A percentile compares a stretch with the other conserved stretches of the same genome.
These are phyloP conservation scores for Pachyseris speciosa DNA, from an alignment of 64 coral and sea anemone species.

Conservation along the genomic window DNA sequence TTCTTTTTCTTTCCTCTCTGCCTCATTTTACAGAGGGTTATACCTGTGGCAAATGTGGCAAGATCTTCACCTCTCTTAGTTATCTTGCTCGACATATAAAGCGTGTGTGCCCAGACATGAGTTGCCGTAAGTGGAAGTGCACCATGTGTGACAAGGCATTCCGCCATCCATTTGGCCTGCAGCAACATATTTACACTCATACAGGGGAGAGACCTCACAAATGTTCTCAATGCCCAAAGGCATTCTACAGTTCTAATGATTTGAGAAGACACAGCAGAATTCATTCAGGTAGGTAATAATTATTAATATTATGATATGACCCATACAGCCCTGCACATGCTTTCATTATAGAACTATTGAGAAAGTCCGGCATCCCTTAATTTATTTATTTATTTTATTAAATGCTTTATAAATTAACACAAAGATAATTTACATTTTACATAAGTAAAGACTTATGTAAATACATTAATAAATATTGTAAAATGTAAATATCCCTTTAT, in stretches of 20 bases:
- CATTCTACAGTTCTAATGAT: constrained; percentile 99
- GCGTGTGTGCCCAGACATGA: constrained; percentile 98
- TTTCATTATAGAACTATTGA: too few species aligned
- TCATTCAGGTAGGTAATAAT: constrained; percentile 84
- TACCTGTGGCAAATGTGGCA: constrained; percentile 95
- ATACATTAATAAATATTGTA: too few species aligned
- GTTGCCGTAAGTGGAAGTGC: constrained; percentile 97
- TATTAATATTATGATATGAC: too few species aligned
- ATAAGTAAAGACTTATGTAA: too few species aligned
- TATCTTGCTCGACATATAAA: constrained; percentile 99
- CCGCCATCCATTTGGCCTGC: constrained; percentile 96
- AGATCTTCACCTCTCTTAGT: constrained; percentile 97
- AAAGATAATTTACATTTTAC: too few species aligned
- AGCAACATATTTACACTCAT: constrained; percentile 98
- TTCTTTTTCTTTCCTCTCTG: too few species aligned
- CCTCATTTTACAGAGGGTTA: constrained; percentile 78
- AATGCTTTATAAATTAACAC: too few species aligned
- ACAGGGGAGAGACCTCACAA: constrained; percentile 97
- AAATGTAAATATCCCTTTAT: too few species aligned
- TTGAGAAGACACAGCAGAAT: constrained; percentile 96
- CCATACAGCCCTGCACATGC: too few species aligned
- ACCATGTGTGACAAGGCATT: constrained; percentile 96
- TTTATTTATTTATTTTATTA: too few species aligned
- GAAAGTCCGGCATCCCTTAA: too few species aligned
- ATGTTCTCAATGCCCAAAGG: constrained; percentile 93